A percentile compares a stretch with the other conserved stretches of the same genome.
phyloP scores from a whole-genome alignment of 2,888 invertebrate species.

The Brenthis hecate region DNA sequence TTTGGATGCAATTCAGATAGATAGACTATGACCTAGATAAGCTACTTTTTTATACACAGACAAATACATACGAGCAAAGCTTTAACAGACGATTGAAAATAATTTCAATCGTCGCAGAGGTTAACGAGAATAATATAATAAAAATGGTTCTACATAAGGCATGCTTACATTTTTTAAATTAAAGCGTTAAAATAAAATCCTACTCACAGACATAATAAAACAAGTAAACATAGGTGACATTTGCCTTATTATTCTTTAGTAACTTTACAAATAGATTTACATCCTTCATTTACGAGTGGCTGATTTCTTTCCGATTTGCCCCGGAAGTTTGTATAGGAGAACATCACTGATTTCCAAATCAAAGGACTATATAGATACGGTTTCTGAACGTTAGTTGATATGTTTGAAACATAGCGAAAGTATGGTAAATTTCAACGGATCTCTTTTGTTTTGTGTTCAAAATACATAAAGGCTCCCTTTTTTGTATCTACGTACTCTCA shows the following conservation, averaged over 20 bases:
- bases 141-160: no score
- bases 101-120: no score
- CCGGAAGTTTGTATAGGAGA: slow-evolving; percentile 25
- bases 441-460: slow-evolving; percentile 3
- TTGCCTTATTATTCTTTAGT: slow-evolving; percentile 13
- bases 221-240: not conserved
- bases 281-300: slow-evolving; percentile 24
- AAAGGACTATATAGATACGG: slow-evolving; percentile 7
- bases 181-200: no score
- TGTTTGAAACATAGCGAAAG: not conserved
- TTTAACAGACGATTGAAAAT: no score
- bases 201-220: not conserved
- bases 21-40: no score
- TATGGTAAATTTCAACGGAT: not conserved
- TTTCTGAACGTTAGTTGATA: not conserved
- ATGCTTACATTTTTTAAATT: no score
- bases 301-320: slow-evolving; percentile 21
- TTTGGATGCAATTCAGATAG: no score
- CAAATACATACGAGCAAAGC: no score
- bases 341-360: slow-evolving; percentile 23
- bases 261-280: slow-evolving; percentile 25
- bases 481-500: no score
- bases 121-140: no score
- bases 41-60: no score
- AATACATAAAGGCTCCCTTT: not conserved